Evolutionary conservation across 1,140 invertebrate species (phyloP).

Genomic region (Bradysia coprophila): DNA sequence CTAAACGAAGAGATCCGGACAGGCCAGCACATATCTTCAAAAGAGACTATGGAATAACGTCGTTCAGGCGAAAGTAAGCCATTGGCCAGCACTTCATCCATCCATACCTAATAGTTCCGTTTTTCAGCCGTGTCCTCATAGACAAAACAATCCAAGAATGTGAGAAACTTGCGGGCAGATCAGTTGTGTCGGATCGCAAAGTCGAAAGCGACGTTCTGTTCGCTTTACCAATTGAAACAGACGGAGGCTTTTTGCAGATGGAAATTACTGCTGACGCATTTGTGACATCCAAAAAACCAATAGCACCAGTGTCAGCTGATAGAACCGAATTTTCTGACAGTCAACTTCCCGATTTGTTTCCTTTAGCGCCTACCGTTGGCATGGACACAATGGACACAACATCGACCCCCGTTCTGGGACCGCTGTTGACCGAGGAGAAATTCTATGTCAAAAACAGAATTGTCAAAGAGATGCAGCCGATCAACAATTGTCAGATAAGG

Average conservation of each 20-base stretch:
- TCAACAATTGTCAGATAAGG: no score
- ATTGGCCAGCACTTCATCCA: slow-evolving; percentile 4
- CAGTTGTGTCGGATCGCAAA: slow-evolving; percentile 30
- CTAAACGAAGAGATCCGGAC: slow-evolving; percentile 44
- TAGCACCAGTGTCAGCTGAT: slow-evolving; percentile 32
- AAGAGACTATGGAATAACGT: slow-evolving; percentile 49
- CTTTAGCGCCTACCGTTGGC: slow-evolving; percentile 46
- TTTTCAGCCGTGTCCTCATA: slow-evolving; percentile 43
- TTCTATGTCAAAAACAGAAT: no score
- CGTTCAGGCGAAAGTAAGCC: slow-evolving; percentile 47
- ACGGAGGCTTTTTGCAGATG: slow-evolving; percentile 41
- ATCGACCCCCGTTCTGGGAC: slow-evolving; percentile 52
- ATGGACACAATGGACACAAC: slow-evolving; percentile 40
- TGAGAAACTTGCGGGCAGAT: slow-evolving; percentile 34
- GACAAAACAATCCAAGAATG: slow-evolving; percentile 50
- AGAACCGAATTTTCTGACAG: slow-evolving; percentile 17
- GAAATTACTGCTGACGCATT: slow-evolving; percentile 38
- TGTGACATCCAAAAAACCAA: slow-evolving; percentile 36
- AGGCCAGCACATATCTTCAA: slow-evolving; percentile 52
- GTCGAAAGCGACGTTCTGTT: slow-evolving; percentile 33
- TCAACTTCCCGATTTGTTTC: slow-evolving; percentile 47
- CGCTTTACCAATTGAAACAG: slow-evolving; percentile 35
- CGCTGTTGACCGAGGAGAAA: slow-evolving; percentile 4
- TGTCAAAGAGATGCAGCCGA: no score
- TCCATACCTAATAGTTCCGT: slow-evolving; percentile 7